Conservation (phyloP, 2,888 invertebrate species). For the Agonopterix arenella region DNA sequence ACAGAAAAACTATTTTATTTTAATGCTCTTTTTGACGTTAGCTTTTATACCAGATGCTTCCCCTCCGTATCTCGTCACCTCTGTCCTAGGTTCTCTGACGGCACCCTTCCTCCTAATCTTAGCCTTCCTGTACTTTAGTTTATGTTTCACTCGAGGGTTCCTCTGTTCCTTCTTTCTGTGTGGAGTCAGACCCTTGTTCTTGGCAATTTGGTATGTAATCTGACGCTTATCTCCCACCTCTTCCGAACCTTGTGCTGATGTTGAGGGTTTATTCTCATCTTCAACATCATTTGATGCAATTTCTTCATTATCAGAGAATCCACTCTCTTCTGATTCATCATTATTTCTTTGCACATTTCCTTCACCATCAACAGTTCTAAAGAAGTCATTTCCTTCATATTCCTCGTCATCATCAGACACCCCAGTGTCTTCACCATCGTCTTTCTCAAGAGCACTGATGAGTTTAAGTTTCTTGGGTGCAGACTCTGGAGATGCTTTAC, state of each 20-base stretch:
- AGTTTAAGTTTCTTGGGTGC: constrained; percentile 59
- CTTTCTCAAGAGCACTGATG: constrained; percentile 49
- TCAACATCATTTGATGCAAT: constrained; percentile 40
- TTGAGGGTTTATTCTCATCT: constrained; percentile 46
- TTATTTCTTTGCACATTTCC: constrained; percentile 27
- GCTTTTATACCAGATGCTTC: constrained; percentile 96
- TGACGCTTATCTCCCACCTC: constrained; percentile 81
- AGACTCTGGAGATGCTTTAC: constrained; percentile 32
- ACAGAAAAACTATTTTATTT: constrained; percentile 80
- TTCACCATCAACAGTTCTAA: constrained; percentile 25
- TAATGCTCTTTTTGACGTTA: constrained; percentile 91
- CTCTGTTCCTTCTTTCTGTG: constrained; percentile 93
- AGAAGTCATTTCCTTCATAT: constrained; percentile 56
- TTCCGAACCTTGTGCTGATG: constrained; percentile 38
- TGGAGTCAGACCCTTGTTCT: constrained; percentile 96
- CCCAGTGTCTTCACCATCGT: constrained; percentile 63
- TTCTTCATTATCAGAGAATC: constrained; percentile 60
- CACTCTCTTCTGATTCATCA: constrained; percentile 63
- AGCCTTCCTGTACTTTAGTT: constrained; percentile 94
- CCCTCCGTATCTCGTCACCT: constrained; percentile 89
- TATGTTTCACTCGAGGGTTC: constrained; percentile 97
- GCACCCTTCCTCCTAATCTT: constrained; percentile 95
- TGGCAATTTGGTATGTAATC: constrained; percentile 95
- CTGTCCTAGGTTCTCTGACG: constrained; percentile 89
- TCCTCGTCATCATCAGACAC: constrained; percentile 63